A percentile compares a stretch with the other conserved stretches of the same genome.
Conservation (phyloP, 2,113 vertebrate genomes). For the Elephas maximus region DNA sequence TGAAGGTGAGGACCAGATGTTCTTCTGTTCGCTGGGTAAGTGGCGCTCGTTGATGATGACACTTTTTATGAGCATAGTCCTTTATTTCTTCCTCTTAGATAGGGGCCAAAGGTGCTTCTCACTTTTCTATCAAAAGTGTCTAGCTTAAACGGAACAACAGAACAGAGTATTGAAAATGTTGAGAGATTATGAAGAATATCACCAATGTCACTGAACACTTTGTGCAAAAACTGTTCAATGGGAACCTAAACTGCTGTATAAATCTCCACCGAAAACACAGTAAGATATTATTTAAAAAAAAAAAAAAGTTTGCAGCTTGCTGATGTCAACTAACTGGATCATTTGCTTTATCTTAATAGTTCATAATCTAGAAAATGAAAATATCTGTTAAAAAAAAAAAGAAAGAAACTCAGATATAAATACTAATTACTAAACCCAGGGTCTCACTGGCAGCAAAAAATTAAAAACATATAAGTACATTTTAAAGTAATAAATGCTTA, state of each 20-base stretch:
- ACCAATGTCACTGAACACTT: not conserved
- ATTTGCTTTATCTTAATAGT: conserved; percentile 48
- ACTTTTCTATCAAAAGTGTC: not conserved
- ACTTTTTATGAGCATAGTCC: not conserved
- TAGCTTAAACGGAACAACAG: not conserved
- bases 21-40: not conserved
- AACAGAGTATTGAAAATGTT: not conserved
- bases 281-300: not conserved
- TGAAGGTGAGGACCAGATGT: not conserved
- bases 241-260: not conserved
- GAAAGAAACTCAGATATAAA: conserved; percentile 42
- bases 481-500: conserved; percentile 40
- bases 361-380: conserved; percentile 58
- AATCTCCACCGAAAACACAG: not conserved
- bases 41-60: not conserved
- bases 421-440: not conserved
- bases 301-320: not conserved
- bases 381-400: conserved; percentile 48
- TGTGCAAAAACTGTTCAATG: not conserved
- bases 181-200: not conserved
- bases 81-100: not conserved
- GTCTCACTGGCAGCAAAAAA: conserved; percentile 5
- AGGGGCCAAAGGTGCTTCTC: not conserved
- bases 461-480: not conserved
- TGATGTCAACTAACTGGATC: not conserved